Percentiles rank a stretch among this genome's conserved stretches.
Conservation (phyloP, 2,888 invertebrate species). For the Danaus chrysippus region DNA sequence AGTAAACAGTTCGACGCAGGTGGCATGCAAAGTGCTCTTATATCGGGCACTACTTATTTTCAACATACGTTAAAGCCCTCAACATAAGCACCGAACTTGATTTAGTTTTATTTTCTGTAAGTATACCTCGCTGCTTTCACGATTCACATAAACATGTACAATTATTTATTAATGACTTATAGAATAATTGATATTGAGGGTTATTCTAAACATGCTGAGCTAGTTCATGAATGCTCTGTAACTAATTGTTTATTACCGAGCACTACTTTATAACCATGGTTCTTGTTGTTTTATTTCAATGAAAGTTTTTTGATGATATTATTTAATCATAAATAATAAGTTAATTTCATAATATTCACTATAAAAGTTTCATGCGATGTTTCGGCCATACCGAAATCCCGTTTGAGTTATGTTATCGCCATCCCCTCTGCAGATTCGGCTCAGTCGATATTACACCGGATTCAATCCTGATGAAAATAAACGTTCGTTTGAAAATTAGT, state of each 20-base stretch:
- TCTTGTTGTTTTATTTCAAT: no score
- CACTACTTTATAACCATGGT: no score
- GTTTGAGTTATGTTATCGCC: slow-evolving; percentile 32
- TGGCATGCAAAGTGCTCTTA: slow-evolving; percentile 42
- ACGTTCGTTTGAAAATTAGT: slow-evolving; percentile 30
- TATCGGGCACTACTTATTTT: slow-evolving; percentile 29
- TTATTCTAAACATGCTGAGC: no score
- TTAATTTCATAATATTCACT: slow-evolving; percentile 12
- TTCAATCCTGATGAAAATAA: slow-evolving; percentile 33
- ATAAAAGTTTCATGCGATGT: slow-evolving; percentile 33
- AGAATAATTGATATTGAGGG: no score
- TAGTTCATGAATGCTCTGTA: no score
- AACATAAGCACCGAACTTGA: slow-evolving; percentile 26
- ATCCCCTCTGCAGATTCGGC: slow-evolving; percentile 32
- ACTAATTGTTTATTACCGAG: no score
- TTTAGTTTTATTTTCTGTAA: slow-evolving; percentile 23
- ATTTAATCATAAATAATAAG: background rate
- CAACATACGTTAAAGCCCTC: slow-evolving; percentile 29
- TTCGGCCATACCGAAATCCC: slow-evolving; percentile 31
- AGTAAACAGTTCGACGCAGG: slow-evolving; percentile 38
- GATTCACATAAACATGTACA: background rate
- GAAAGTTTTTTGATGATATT: background rate
- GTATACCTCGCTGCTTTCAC: slow-evolving; percentile 8
- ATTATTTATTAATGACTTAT: slow-evolving; percentile 1
- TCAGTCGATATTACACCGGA: slow-evolving; percentile 32